Evolutionary conservation across 1,140 invertebrate genomes (phyloP).

Genomic region (Rhynchophorus ferrugineus): DNA sequence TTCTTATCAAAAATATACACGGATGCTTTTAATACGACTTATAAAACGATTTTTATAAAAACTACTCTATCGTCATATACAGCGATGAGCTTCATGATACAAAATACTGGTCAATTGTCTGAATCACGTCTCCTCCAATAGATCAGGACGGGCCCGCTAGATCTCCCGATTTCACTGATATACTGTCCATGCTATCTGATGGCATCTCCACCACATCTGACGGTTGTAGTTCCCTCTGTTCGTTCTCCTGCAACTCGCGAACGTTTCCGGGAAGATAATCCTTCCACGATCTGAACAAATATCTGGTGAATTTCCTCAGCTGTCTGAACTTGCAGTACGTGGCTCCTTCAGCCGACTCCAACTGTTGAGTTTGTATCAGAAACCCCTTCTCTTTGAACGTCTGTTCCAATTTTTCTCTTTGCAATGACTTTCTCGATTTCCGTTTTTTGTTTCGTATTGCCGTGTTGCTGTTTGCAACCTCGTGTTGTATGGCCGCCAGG

Average conservation of each 20-base stretch:
- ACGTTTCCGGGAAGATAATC: slow-evolving; percentile 81
- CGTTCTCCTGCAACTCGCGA: slow-evolving; percentile 27
- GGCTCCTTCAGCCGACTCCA: slow-evolving; percentile 83
- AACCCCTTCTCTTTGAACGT: slow-evolving; percentile 90
- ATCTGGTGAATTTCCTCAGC: slow-evolving; percentile 82
- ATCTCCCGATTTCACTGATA: slow-evolving; percentile 25
- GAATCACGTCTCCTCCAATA: no score
- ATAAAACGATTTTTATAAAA: no score
- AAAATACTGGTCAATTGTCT: no score
- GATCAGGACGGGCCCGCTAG: slow-evolving; percentile 1
- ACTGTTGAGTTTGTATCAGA: slow-evolving; percentile 84
- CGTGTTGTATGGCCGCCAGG: slow-evolving; percentile 18
- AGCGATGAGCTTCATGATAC: no score
- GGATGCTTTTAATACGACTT: no score
- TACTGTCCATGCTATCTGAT: slow-evolving; percentile 18
- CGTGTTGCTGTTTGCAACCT: slow-evolving; percentile 28
- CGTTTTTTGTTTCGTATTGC: slow-evolving; percentile 50
- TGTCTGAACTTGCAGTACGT: slow-evolving; percentile 92
- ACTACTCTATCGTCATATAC: no score
- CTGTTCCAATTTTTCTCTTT: slow-evolving; percentile 81
- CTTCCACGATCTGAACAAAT: slow-evolving; percentile 87
- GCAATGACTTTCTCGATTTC: slow-evolving; percentile 72
- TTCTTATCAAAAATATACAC: no score
- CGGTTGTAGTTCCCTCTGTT: slow-evolving; percentile 18
- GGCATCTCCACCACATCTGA: slow-evolving; percentile 8